These are phyloP conservation scores for Laspeyria flexula DNA, from an alignment of 2,888 invertebrate genomes.

Conservation along the genomic window DNA sequence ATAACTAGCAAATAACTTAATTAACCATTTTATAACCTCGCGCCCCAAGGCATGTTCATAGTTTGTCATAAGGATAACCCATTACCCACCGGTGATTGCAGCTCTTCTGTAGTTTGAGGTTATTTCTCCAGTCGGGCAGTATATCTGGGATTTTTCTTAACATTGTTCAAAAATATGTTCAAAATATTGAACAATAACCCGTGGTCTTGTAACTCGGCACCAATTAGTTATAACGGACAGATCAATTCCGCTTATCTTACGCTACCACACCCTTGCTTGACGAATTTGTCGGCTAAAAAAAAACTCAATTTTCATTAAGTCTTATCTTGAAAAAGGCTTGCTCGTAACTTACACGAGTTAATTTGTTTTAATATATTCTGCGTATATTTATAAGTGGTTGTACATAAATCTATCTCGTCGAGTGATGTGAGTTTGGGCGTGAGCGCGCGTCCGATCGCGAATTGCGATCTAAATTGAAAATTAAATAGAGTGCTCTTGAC, in stretches of 20 bases:
- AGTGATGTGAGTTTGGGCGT: constrained; percentile 83
- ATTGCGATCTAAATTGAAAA: constrained; percentile 87
- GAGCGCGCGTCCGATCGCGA: constrained; percentile 77
- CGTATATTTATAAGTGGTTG: constrained; percentile 53
- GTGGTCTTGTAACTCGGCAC: constrained; percentile 33
- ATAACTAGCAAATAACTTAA: too few species aligned
- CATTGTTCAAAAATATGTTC: too few species aligned
- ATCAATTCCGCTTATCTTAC: constrained; percentile 74
- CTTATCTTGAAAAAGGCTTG: constrained; percentile 66
- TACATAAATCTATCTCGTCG: constrained; percentile 81
- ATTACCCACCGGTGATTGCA: too few species aligned
- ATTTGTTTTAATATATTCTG: constrained; percentile 82
- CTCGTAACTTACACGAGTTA: constrained; percentile 79
- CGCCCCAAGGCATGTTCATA: too few species aligned
- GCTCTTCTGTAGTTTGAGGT: too few species aligned
- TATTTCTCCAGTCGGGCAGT: too few species aligned
- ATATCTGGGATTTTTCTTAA: too few species aligned
- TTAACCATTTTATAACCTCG: too few species aligned
- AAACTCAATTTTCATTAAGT: constrained; percentile 77
- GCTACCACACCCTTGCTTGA: constrained; percentile 55
- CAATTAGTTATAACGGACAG: constrained; percentile 51
- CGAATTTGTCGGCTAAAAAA: constrained; percentile 73
- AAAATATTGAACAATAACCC: constrained; percentile 36
- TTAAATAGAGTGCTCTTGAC: constrained; percentile 73
- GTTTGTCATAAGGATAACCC: too few species aligned